Evolutionary conservation across 2,888 invertebrate genomes (phyloP), one percentile per base, ranked within the genome.

Genomic region (Euproctis similis): DNA sequence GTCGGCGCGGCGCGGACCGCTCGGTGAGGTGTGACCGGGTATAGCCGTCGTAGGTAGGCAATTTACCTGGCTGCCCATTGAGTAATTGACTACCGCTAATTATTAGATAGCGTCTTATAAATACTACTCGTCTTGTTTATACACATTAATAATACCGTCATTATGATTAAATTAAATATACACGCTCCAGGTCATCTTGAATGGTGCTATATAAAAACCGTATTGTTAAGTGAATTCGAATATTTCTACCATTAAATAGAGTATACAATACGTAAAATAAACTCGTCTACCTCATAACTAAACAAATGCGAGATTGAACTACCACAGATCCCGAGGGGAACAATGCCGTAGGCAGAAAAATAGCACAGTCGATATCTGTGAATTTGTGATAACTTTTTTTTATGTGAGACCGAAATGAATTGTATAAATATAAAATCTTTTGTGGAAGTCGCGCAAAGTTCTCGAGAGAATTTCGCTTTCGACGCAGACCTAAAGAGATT

Each of bases 371-470:
- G 67, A 67, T 71, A 74, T 70, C 76, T 75, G 71, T 67, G 75
- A 77, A 77, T 73, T 62, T 62, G 69, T 72, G 74, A 76, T 78
- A 77, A 78, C 73, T 76, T 80, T 77, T 48, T 78, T 78, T n/a
- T n/a, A n/a, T 80, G 77, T 74, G 72, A 68, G 63, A 64, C 67
- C 63, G 68, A 74, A 78, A 77, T 77, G 74, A 75, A 77, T 78
- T 77, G 73, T 75, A 71, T 70, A n/a, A n/a, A n/a, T n/a, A n/a
- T n/a, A 70, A 76, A 76, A 74, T 72, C 73, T 75, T 76, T 75
- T 72, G 70, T 75, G 63, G 61, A 61, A 74, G 64, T 69, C 71
- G 11, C 6, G 65, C 69, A 74, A 76, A 75, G 66, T 71, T 66
- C 65, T 69, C 61, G 48, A 52, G 62, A 63, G 65, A 67, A 64